Conservation (phyloP, 2,888 invertebrate species). For the Gastrophysa polygoni region DNA sequence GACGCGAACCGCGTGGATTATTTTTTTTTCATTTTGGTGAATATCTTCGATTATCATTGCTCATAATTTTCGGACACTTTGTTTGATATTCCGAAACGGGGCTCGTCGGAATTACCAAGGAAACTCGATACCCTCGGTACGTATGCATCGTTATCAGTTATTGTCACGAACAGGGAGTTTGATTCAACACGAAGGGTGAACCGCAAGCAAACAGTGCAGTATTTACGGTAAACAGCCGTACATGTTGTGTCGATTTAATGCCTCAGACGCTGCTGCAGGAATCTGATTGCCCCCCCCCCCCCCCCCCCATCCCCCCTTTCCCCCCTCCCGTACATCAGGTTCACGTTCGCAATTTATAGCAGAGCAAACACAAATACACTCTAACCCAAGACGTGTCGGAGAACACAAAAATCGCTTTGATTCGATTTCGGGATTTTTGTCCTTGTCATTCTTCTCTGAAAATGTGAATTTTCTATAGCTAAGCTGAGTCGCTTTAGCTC, state of each 20-base stretch:
- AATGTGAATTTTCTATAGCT: too few species aligned
- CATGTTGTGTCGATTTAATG: slow-evolving; percentile 27
- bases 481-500: too few species aligned
- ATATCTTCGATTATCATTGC: too few species aligned
- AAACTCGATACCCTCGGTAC: neutral
- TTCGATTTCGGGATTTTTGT: too few species aligned
- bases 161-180: slow-evolving; percentile 20
- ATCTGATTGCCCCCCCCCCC: neutral
- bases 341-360: neutral
- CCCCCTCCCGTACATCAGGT: too few species aligned
- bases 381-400: neutral
- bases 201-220: slow-evolving; percentile 17
- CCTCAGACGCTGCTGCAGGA: neutral
- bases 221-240: slow-evolving; percentile 13
- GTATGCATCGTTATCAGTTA: slow-evolving; percentile 14
- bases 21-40: too few species aligned
- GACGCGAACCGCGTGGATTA: too few species aligned
- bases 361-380: neutral
- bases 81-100: too few species aligned
- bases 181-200: slow-evolving; percentile 16
- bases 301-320: too few species aligned
- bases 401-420: neutral
- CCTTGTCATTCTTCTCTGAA: too few species aligned
- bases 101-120: neutral
- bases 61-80: too few species aligned